Evolutionary conservation across 2,888 invertebrate genomes (phyloP), one percentile per base, ranked within the genome.

Genomic region (Volucella bombylans): DNA sequence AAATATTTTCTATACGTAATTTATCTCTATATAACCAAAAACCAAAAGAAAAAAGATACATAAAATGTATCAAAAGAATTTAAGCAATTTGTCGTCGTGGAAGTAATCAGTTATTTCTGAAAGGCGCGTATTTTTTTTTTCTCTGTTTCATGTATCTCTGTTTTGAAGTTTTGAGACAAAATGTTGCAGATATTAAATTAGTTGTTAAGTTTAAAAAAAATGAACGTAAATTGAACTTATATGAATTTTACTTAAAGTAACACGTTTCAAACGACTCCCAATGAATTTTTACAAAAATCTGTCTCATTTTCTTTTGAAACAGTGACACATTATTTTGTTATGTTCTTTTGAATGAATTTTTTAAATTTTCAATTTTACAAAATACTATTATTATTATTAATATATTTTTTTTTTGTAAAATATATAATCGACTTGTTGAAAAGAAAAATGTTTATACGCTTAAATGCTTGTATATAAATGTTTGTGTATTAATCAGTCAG

Each of bases 401-500:
- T 43, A 47, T 50, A 59, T 38, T 61, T 55, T 47, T 38, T 50
- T 59, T 50, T 72, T 79, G 68, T 65, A 62, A 80, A 76, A 61
- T 67, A 74, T 80, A 85, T 31, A 6, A 31, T 85, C 83, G 83
- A 83, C 83, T 54, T 83, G 83, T 83, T 80, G 39, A 64, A 68
- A 55, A 59, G 45, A 45, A 45, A 74, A 71, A 72, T 72, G 65
- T 76, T 76, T 76, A 74, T 76, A 83, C 80, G 80, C 83, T 83
- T 76, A 71, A 55, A 83, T 80, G 79, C 65, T 61, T 83, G 83
- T 83, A 80, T 80, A 83, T 83, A 61, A 11, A 71, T 83, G 83
- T 83, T 80, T 79, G 83, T 83, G 71, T 65, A 71, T 83, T 67
- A 71, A 83, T 69, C 31, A 31, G 31, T 64, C 38, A 69, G 49